Evolutionary conservation across 2,113 vertebrate genomes (phyloP).

Genomic region (Protomyctophum bolini): DNA sequence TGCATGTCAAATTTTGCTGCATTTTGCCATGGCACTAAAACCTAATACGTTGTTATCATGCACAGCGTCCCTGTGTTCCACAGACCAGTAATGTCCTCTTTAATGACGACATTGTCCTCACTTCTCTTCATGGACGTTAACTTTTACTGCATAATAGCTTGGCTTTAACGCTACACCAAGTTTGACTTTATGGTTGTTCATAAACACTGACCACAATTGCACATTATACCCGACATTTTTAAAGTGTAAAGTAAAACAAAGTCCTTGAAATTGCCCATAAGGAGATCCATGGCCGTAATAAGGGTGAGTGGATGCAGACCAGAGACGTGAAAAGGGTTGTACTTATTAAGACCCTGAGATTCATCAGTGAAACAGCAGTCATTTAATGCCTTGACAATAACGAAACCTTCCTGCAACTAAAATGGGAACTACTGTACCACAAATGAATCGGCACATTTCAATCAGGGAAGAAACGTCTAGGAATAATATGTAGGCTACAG

Average conservation of each 20-base stretch:
- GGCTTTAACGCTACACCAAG: conserved; percentile 68
- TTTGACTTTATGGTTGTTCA: conserved; percentile 74
- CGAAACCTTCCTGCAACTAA: background rate
- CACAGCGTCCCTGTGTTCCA: conserved; percentile 54
- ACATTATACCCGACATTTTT: conserved; percentile 58
- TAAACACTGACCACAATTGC: conserved; percentile 69
- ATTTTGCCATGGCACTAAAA: conserved; percentile 28
- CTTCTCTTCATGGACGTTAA: conserved; percentile 70
- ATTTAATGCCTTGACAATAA: conserved; percentile 26
- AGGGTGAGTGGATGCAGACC: conserved; percentile 8
- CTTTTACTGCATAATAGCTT: conserved; percentile 76
- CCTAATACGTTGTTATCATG: conserved; percentile 44
- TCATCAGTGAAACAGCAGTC: background rate
- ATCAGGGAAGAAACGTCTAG: background rate
- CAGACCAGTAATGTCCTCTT: conserved; percentile 66
- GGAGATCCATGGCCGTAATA: conserved; percentile 7
- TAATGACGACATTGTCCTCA: conserved; percentile 71
- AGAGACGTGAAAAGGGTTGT: conserved; percentile 10
- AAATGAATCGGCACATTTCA: conserved; percentile 4
- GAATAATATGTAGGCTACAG: background rate
- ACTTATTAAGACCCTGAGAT: conserved; percentile 7
- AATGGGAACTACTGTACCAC: background rate
- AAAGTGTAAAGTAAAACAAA: conserved; percentile 67
- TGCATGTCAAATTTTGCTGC: conserved; percentile 25
- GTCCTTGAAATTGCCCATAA: conserved; percentile 49